Base-by-base conservation (phyloP, 1,140 invertebrate genomes). In the Ganaspis sp. region DNA sequence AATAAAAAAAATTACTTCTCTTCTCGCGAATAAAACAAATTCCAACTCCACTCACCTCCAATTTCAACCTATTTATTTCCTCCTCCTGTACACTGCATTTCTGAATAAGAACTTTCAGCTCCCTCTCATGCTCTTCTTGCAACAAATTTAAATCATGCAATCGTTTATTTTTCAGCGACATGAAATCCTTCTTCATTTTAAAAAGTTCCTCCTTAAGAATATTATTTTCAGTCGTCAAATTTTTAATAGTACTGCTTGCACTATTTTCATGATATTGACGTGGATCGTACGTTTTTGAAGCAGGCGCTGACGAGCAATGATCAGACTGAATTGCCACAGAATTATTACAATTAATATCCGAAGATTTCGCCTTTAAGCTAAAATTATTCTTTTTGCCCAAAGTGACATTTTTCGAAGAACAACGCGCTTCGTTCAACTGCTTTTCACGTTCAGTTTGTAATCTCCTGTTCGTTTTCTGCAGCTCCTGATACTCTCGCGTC, bases 91-190 rank as follows among this genome's bases (percentile, higher is more conserved):
- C 72, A 70, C 86, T 90, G 69, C 91, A 91, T n/a, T 91, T 91
- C 72, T 91, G 90, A 29, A 92, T 74, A 37, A 92, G 73, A 12
- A 86, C 76, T 1, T 93, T 93, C 54, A 96, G 89, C 85, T 96
- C 95, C 34, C 94, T 93, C 82, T 96, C 95, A 75, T 96, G 95
- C 6, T 95, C 94, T 75, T 95, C 92, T 88, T 96, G 95, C 4
- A 96, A 89, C 5, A 94, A 92, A 87, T 95, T 95, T 8, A 96
- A 93, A 90, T 96, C 95, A 83, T 95, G 94, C 78, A 96, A 90
- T 34, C 95, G 90, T 84, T 96, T 96, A 76, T 94, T 94, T 81
- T 96, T 95, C 77, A 96, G 87, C 23, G 92, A 88, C 84, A 94
- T 93, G 76, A 94, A 94, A 81, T 96, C 92, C 80, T 92, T 87